Evolutionary conservation across 1,140 invertebrate genomes (phyloP).

Genomic region (Drosophila santomea): DNA sequence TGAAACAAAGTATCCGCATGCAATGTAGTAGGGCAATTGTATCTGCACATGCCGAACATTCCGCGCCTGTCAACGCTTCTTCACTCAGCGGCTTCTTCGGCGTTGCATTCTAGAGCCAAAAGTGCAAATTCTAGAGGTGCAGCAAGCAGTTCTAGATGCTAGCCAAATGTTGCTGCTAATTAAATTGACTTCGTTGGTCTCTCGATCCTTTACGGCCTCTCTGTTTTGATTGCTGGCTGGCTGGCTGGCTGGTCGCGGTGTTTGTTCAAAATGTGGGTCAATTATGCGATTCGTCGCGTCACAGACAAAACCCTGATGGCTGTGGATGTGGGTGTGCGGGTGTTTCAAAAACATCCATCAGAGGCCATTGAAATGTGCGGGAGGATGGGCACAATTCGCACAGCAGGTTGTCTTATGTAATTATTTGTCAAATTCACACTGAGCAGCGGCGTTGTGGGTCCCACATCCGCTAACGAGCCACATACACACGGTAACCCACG

Average conservation of each 20-base stretch:
- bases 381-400: slow-evolving; percentile 16
- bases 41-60: slow-evolving; percentile 53
- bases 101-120: slow-evolving; percentile 52
- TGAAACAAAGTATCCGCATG: not conserved
- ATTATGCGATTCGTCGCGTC: slow-evolving; percentile 82
- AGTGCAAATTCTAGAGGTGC: slow-evolving; percentile 51
- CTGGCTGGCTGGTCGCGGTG: slow-evolving; percentile 19
- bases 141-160: slow-evolving; percentile 28
- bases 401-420: slow-evolving; percentile 75
- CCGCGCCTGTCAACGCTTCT: slow-evolving; percentile 64
- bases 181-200: slow-evolving; percentile 65
- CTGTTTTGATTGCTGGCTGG: slow-evolving; percentile 13
- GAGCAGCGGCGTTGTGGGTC: slow-evolving; percentile 6
- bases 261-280: slow-evolving; percentile 75
- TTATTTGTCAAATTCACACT: slow-evolving; percentile 82
- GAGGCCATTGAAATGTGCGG: slow-evolving; percentile 62
- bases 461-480: slow-evolving; percentile 62
- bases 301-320: slow-evolving; percentile 38
- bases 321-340: not conserved
- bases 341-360: slow-evolving; percentile 55
- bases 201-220: not conserved
- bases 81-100: slow-evolving; percentile 53
- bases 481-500: slow-evolving; percentile 8
- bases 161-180: slow-evolving; percentile 71
- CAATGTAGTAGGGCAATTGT: slow-evolving; percentile 20